A percentile compares a stretch with the other conserved stretches of the same genome.
Evolutionary conservation across 2,888 invertebrate genomes (phyloP).

Genomic region (Germaria angustata): DNA sequence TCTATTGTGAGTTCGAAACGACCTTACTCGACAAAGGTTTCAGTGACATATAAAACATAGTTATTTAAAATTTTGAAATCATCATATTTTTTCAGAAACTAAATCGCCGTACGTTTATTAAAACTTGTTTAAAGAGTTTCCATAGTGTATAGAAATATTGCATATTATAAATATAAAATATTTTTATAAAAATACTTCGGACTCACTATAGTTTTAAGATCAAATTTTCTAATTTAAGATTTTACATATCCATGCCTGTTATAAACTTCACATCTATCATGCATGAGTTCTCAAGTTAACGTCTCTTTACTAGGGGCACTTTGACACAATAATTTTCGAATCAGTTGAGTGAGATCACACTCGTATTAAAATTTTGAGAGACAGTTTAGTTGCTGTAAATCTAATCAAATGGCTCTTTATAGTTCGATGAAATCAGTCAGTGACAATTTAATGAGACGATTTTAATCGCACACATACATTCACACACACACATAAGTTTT

Average conservation of each 20-base stretch:
- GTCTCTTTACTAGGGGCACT: not conserved
- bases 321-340: conserved; percentile 10
- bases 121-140: no score
- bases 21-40: no score
- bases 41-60: no score
- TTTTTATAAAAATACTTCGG: no score
- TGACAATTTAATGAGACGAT: conserved; percentile 37
- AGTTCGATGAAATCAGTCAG: not conserved
- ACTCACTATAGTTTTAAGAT: no score
- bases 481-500: not conserved
- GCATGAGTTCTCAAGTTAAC: conserved; percentile 24
- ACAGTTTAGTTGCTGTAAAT: not conserved
- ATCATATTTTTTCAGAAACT: no score
- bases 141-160: no score
- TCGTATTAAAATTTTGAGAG: not conserved
- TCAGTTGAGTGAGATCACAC: not conserved
- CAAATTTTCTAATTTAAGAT: no score
- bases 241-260: not conserved
- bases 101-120: no score
- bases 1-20: no score
- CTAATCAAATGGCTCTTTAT: not conserved
- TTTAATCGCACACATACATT: not conserved
- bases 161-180: no score
- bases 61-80: no score
- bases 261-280: not conserved